Evolutionary conservation across 2,888 invertebrate species (phyloP).

Genomic region (Hirtodrosophila histrioides): DNA sequence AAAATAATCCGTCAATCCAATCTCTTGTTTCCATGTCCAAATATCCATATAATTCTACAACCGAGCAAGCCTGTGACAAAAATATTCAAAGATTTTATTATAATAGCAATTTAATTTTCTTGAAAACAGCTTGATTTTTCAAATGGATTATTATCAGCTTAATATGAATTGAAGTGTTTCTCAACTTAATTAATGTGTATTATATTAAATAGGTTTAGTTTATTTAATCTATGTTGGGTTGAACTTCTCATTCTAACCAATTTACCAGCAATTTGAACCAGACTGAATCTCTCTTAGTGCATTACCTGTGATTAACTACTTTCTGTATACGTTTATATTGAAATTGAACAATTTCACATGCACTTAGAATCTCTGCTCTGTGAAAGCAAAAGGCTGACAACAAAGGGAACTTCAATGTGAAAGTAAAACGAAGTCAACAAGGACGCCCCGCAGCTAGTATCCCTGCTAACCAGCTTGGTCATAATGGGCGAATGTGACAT

Average conservation of each 20-base stretch:
- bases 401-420: conserved; percentile 41
- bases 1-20: conserved; percentile 96
- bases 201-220: no score
- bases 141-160: no score
- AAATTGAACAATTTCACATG: conserved; percentile 59
- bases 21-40: conserved; percentile 94
- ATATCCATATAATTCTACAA: conserved; percentile 94
- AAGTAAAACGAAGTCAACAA: conserved; percentile 39
- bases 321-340: conserved; percentile 29
- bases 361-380: conserved; percentile 38
- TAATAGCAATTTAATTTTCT: neutral
- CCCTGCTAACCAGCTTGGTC: conserved; percentile 23
- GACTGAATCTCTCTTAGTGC: conserved; percentile 17
- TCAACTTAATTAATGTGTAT: no score
- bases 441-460: conserved; percentile 27
- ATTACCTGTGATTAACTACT: conserved; percentile 20
- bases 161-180: no score
- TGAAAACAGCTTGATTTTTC: no score
- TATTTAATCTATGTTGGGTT: no score
- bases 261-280: conserved; percentile 1
- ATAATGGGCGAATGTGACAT: conserved; percentile 43
- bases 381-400: conserved; percentile 40
- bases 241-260: neutral
- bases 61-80: conserved; percentile 90
- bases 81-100: neutral